Conservation (phyloP, 2,888 invertebrate genomes). For the Psylliodes chrysocephalus region DNA sequence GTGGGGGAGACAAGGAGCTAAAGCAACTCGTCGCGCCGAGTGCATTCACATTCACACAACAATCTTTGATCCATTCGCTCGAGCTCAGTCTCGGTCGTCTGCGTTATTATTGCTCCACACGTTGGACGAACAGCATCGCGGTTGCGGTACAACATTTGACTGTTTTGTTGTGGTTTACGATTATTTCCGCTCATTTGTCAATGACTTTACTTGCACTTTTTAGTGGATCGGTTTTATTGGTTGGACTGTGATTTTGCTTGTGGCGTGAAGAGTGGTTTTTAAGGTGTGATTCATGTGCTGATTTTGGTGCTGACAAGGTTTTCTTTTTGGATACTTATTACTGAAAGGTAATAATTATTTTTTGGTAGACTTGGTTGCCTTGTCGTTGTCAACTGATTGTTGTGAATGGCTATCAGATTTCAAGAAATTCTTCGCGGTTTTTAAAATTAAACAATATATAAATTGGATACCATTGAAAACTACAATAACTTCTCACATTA, state of each 20-base stretch:
- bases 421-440: no score
- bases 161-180: slow-evolving; percentile 8
- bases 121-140: slow-evolving; percentile 45
- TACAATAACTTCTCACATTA: no score
- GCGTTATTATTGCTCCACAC: slow-evolving; percentile 51
- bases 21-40: slow-evolving; percentile 58
- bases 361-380: neutral
- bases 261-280: slow-evolving; percentile 12
- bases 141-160: neutral
- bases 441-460: no score
- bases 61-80: slow-evolving; percentile 54
- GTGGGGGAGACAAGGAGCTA: slow-evolving; percentile 56
- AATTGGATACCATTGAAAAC: no score
- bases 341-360: slow-evolving; percentile 3
- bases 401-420: neutral
- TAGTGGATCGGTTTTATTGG: neutral
- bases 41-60: slow-evolving; percentile 58
- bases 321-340: slow-evolving; percentile 9
- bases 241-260: slow-evolving; percentile 7
- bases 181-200: slow-evolving; percentile 14
- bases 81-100: slow-evolving; percentile 36
- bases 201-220: slow-evolving; percentile 24
- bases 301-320: slow-evolving; percentile 2
- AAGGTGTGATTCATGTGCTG: neutral
- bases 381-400: neutral